Evolutionary conservation across 2,888 invertebrate species (phyloP).

Genomic region (Latrodectus elegans): DNA sequence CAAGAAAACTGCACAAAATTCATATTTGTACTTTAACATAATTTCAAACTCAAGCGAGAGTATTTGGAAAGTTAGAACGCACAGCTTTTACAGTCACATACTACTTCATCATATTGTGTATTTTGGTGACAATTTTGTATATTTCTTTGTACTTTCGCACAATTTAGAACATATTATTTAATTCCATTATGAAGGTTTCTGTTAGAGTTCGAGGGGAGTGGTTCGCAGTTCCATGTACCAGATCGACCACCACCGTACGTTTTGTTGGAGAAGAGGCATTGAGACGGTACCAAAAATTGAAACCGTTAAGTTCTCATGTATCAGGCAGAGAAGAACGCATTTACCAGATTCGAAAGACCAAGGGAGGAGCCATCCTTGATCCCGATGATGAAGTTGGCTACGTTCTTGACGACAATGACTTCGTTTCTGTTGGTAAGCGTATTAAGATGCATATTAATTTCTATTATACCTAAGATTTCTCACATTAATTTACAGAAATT

Average conservation of each 20-base stretch:
- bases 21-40: too few relatives aligned
- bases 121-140: not conserved
- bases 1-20: too few relatives aligned
- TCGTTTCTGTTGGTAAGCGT: constrained; percentile 78
- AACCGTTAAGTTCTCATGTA: constrained; percentile 72
- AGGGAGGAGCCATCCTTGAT: constrained; percentile 80
- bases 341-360: constrained; percentile 78
- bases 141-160: not conserved
- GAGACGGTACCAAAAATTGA: constrained; percentile 76
- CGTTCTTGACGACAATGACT: constrained; percentile 80
- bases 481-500: too few relatives aligned
- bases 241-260: constrained; percentile 76
- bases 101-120: not conserved
- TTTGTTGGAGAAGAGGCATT: constrained; percentile 79
- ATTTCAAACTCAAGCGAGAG: too few relatives aligned
- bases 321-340: constrained; percentile 71
- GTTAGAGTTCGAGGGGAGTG: constrained; percentile 79
- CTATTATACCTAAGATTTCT: too few relatives aligned
- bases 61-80: too few relatives aligned
- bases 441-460: too few relatives aligned
- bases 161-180: not conserved
- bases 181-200: constrained; percentile 77
- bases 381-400: constrained; percentile 78
- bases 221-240: constrained; percentile 79
- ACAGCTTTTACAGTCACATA: too few relatives aligned